Base-by-base conservation (phyloP, 2,888 invertebrate species). In the Agrypnus murinus region DNA sequence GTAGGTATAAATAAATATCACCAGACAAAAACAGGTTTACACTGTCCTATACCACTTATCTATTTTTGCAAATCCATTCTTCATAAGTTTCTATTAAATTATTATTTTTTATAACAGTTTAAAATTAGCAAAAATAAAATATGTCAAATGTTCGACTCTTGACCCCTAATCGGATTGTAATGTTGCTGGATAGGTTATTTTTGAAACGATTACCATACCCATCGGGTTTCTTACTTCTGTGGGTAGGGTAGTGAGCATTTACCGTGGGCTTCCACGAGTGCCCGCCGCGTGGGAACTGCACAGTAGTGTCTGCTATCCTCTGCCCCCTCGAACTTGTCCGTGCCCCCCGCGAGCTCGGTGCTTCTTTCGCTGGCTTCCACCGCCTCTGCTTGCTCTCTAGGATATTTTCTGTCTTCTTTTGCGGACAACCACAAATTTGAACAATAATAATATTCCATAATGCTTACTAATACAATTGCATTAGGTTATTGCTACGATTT, bases 281-380 rank as follows among this genome's bases (percentile, higher is more conserved):
- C 86, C 85, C 86, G 86, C 84, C 87, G 87, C 88, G 89, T 89
- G 89, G 89, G 89, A 89, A 89, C 87, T 89, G 88, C 87, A 89
- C 89, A 87, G 89, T 88, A 89, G 89, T 88, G 86, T 84, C 84
- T 84, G 82, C 83, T 72, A 76, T 73, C 84, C 85, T 84, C 83
- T 81, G 80, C 78, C 79, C 81, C 82, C 79, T 80, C 79, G 77
- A 78, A 78, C 81, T 78, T 79, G 79, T 69, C 77, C 72, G 71
- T 80, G 79, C 79, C 79, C 81, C 80, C 77, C 74, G 78, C 78
- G 79, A 80, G 80, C 78, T 79, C 78, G 72, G 79, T 80, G 78
- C 79, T 78, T 76, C 77, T 77, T 77, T 81, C 80, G 81, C 83
- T 82, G 81, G 67, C 71, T 71, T 66, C 83, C 80, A 80, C 79